Conservation (phyloP, 2,888 invertebrate species). For the Saturnia japonica region DNA sequence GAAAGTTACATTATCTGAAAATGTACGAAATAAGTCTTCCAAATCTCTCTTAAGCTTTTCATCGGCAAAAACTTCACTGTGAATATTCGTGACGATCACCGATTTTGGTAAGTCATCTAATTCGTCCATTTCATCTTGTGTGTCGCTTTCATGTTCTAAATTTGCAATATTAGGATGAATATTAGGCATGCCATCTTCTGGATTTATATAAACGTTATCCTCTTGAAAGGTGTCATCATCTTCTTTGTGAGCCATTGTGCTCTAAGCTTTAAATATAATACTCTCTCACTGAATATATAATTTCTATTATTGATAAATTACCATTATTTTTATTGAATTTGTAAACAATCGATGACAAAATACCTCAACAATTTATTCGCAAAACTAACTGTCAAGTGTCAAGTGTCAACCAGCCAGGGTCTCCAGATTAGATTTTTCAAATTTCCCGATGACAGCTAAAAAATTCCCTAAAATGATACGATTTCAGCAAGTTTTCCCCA, state of each 20-base stretch:
- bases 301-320: slow-evolving; percentile 10
- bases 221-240: slow-evolving; percentile 80
- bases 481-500: no score
- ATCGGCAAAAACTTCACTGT: slow-evolving; percentile 87
- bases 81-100: slow-evolving; percentile 94
- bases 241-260: slow-evolving; percentile 66
- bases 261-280: not conserved
- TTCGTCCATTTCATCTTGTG: slow-evolving; percentile 85
- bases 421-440: no score
- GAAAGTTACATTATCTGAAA: slow-evolving; percentile 91
- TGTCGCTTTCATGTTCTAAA: slow-evolving; percentile 85
- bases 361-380: slow-evolving; percentile 2
- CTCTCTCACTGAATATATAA: slow-evolving; percentile 7
- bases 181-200: slow-evolving; percentile 92
- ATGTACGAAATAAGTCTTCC: slow-evolving; percentile 92
- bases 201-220: slow-evolving; percentile 91
- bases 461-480: no score
- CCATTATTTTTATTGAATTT: slow-evolving; percentile 17
- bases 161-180: slow-evolving; percentile 90
- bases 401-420: no score
- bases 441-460: no score
- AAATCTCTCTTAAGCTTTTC: slow-evolving; percentile 87
- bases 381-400: not conserved
- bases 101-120: slow-evolving; percentile 93
- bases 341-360: slow-evolving; percentile 31